Conservation (phyloP, 2,888 invertebrate species). For the Spisula subtruncata region DNA sequence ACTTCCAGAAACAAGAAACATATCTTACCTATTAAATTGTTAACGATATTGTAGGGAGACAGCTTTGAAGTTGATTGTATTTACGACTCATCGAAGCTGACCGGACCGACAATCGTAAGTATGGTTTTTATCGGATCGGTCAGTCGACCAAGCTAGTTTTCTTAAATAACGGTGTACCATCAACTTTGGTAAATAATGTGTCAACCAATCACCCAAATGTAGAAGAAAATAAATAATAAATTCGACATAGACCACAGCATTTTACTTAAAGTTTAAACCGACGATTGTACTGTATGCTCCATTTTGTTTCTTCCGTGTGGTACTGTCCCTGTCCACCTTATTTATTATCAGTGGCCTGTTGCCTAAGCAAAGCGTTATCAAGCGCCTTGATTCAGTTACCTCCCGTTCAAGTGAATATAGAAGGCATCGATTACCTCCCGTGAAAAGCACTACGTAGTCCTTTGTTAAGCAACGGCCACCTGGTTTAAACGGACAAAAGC, state of each 20-base stretch:
- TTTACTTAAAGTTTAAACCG: neutral
- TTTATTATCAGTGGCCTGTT: neutral
- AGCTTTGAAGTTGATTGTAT: conserved; percentile 70
- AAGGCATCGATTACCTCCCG: no score
- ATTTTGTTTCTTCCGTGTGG: no score
- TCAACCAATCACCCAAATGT: neutral
- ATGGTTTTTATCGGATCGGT: neutral
- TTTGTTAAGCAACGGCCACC: neutral
- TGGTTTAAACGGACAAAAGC: neutral
- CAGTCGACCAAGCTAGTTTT: neutral
- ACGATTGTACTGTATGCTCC: no score
- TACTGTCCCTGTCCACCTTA: no score
- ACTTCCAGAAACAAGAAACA: no score
- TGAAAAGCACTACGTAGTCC: neutral
- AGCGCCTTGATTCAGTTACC: no score
- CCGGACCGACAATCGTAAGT: conserved; percentile 71
- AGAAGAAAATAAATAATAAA: neutral
- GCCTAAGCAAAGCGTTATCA: no score
- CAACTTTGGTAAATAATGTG: neutral
- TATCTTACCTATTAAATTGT: no score
- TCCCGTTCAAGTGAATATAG: no score
- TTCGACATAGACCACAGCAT: neutral
- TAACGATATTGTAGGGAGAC: conserved; percentile 69
- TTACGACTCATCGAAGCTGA: conserved; percentile 66
- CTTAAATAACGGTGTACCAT: no score